A percentile compares a stretch with the other conserved stretches of the same genome.
Evolutionary conservation across 2,113 vertebrate species (phyloP).

Genomic region (Podarcis raffonei): DNA sequence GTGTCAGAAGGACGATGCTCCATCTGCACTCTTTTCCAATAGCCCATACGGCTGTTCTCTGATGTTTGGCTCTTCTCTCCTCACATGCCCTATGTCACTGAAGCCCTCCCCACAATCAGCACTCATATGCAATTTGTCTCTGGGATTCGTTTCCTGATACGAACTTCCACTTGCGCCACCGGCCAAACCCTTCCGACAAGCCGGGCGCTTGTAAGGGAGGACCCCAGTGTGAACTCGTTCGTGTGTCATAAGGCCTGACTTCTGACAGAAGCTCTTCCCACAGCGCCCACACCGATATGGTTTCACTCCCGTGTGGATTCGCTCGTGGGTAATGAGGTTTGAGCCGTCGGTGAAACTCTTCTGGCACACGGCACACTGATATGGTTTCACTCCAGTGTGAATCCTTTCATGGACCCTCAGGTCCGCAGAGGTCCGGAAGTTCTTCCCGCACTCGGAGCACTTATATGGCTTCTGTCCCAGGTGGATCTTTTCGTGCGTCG

Average conservation of each 20-base stretch:
- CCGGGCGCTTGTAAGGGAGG: slow-evolving; percentile 43
- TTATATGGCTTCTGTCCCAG: neutral
- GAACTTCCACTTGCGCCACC: slow-evolving; percentile 51
- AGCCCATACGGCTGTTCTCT: slow-evolving; percentile 59
- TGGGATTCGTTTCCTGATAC: slow-evolving; percentile 52
- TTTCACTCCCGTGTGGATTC: slow-evolving; percentile 62
- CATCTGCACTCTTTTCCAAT: slow-evolving; percentile 60
- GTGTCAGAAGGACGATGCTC: slow-evolving; percentile 53
- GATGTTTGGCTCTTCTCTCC: slow-evolving; percentile 39
- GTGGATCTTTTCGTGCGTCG: slow-evolving; percentile 44
- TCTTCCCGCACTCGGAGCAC: neutral
- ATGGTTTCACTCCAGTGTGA: slow-evolving; percentile 52
- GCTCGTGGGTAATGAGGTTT: slow-evolving; percentile 59
- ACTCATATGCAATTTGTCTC: slow-evolving; percentile 47
- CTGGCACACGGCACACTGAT: slow-evolving; percentile 39
- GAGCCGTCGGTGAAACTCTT: slow-evolving; percentile 66
- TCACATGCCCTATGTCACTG: slow-evolving; percentile 58
- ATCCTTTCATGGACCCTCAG: neutral
- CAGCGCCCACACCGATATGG: slow-evolving; percentile 56
- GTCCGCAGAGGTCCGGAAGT: neutral
- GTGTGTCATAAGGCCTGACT: slow-evolving; percentile 54
- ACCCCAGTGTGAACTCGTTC: slow-evolving; percentile 54
- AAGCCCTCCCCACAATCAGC: slow-evolving; percentile 50
- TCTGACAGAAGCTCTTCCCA: slow-evolving; percentile 55
- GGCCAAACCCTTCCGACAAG: slow-evolving; percentile 50